phyloP scores from a whole-genome alignment of 2,797 vertebrate species.

The Danio kyathit region DNA sequence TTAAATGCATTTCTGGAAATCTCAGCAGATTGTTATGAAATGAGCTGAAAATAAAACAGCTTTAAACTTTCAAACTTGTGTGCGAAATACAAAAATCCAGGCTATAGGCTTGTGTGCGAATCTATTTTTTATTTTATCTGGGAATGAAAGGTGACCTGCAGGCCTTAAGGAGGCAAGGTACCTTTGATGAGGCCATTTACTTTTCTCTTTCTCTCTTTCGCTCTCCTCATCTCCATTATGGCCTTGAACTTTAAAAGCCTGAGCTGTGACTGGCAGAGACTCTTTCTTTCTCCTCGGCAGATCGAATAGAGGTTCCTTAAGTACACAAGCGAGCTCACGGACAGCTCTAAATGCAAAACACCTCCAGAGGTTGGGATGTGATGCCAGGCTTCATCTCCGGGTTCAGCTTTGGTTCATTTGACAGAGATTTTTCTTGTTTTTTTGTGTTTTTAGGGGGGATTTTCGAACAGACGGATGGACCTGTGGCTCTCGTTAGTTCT shows the following conservation, averaged over 20 bases:
- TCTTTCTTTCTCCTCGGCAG: constrained; percentile 70
- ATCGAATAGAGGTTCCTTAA: constrained; percentile 66
- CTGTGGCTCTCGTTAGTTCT: constrained; percentile 89
- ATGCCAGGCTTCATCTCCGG: constrained; percentile 22
- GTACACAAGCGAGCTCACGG: constrained; percentile 58
- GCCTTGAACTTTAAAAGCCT: constrained; percentile 76
- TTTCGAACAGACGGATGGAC: constrained; percentile 95
- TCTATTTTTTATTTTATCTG: constrained; percentile 51
- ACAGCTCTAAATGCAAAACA: constrained; percentile 59
- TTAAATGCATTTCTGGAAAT: constrained; percentile 51
- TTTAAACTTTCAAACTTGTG: constrained; percentile 44
- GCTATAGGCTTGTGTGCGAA: constrained; percentile 31
- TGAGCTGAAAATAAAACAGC: background rate
- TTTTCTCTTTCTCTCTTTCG: constrained; percentile 50
- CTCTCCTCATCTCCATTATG: constrained; percentile 73
- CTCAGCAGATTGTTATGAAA: constrained; percentile 45
- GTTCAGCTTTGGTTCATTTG: constrained; percentile 51
- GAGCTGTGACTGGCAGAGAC: constrained; percentile 65
- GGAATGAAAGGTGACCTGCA: constrained; percentile 54
- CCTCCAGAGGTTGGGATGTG: constrained; percentile 52
- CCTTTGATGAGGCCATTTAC: constrained; percentile 70
- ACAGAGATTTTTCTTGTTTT: constrained; percentile 46
- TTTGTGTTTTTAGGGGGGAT: constrained; percentile 87
- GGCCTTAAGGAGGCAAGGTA: constrained; percentile 70
- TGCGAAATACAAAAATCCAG: constrained; percentile 5